phyloP scores from a whole-genome alignment of 2,113 vertebrate genomes.

The Perca schrenkii region DNA sequence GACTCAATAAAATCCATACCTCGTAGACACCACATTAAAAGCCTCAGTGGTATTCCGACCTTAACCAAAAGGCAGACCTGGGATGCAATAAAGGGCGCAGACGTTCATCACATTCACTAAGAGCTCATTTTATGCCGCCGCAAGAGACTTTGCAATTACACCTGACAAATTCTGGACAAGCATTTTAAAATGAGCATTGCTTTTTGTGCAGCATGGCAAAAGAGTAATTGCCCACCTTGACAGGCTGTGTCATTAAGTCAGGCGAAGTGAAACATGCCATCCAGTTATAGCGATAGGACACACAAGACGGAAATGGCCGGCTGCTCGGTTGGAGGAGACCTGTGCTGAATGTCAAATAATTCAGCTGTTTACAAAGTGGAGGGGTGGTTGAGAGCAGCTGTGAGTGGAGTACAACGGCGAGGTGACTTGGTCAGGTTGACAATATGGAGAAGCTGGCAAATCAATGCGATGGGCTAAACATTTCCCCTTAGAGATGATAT shows the following conservation, averaged over 20 bases:
- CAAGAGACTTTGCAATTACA: conserved; percentile 64
- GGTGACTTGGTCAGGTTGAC: conserved; percentile 22
- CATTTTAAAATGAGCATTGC: conserved; percentile 50
- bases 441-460: conserved; percentile 5
- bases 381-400: conserved; percentile 28
- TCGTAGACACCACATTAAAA: neutral
- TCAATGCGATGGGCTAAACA: conserved; percentile 14
- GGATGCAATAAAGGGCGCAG: conserved; percentile 33
- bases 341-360: conserved; percentile 58
- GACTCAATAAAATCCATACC: neutral
- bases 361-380: conserved; percentile 56
- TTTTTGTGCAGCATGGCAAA: conserved; percentile 55
- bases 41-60: conserved; percentile 14
- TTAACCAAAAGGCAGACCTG: conserved; percentile 25
- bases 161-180: conserved; percentile 41
- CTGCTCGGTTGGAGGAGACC: conserved; percentile 5
- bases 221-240: conserved; percentile 65
- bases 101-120: conserved; percentile 55
- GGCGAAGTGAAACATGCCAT: conserved; percentile 62
- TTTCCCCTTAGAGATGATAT: conserved; percentile 4
- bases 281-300: conserved; percentile 46
- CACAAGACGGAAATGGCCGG: conserved; percentile 32
- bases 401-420: conserved; percentile 23
- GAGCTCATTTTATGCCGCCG: conserved; percentile 53
- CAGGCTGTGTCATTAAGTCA: conserved; percentile 66